phyloP scores from a whole-genome alignment of 2,113 vertebrate species.

The Dasyurus viverrinus region DNA sequence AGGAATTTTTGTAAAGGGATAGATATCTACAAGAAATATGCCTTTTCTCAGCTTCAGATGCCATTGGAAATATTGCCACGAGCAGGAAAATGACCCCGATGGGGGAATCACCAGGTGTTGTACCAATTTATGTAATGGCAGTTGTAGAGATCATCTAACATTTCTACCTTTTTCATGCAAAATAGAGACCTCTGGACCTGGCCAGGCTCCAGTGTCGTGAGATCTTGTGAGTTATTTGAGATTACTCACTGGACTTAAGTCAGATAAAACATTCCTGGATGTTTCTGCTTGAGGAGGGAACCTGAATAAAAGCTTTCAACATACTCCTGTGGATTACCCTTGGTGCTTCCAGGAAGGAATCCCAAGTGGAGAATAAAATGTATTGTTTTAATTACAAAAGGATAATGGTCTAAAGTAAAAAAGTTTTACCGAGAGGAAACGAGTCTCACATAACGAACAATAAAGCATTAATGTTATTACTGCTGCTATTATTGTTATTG shows the following conservation, averaged over 20 bases:
- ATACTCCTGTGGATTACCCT: slow-evolving; percentile 21
- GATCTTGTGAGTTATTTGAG: slow-evolving; percentile 40
- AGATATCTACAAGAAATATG: background rate
- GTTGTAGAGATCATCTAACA: slow-evolving; percentile 24
- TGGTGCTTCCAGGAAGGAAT: slow-evolving; percentile 7
- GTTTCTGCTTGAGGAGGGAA: slow-evolving; percentile 61
- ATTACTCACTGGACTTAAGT: slow-evolving; percentile 15
- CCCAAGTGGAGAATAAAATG: slow-evolving; percentile 60
- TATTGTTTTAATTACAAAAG: slow-evolving; percentile 74
- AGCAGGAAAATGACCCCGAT: background rate
- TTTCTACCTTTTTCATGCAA: slow-evolving; percentile 42
- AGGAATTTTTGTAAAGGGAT: slow-evolving; percentile 1
- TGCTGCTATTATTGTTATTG: slow-evolving; percentile 12
- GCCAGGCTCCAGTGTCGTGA: background rate
- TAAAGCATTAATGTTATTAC: slow-evolving; percentile 33
- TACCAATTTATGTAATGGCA: background rate
- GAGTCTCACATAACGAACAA: slow-evolving; percentile 55
- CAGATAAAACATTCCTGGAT: slow-evolving; percentile 49
- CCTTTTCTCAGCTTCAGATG: slow-evolving; percentile 6
- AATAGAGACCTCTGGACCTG: slow-evolving; percentile 24
- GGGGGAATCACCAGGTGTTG: background rate
- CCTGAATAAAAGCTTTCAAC: slow-evolving; percentile 59
- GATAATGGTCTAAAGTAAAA: slow-evolving; percentile 60
- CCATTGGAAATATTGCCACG: background rate
- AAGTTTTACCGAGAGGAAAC: slow-evolving; percentile 61